Base-by-base conservation (phyloP, 2,888 invertebrate species). In the Dorcus hopei region DNA sequence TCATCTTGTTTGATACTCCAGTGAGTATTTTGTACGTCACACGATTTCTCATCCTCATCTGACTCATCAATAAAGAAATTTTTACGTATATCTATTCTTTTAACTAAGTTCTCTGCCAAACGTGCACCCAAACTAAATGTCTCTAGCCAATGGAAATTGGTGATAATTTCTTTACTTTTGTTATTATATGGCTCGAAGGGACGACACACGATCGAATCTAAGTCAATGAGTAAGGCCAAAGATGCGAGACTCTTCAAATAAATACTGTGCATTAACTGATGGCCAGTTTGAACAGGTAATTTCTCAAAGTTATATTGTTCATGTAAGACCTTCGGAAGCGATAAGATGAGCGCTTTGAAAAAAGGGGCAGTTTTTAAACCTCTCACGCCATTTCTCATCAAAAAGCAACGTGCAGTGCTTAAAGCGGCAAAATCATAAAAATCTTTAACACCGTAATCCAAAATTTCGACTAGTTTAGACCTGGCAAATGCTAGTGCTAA, bases 1-100 rank as follows among this genome's bases (percentile, higher is more conserved):
- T 81, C 80, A 68, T 87, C 86, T 69, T 83, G 82, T 62, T 80
- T 80, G 43, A 83, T 68, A 52, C 77, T 80, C 87, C 86, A 87
- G 23, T 74, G 73, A 23, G 72, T 72, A 65, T 83, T 83, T 63
- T 83, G 80, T 64, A 75, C 71, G 9, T 66, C 55, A 7, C 40
- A 55, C 48, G 49, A 52, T 7, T 33, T 51, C 33, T 53, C 61
- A 9, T 61, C 58, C 11, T 58, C 54, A 3, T 23, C 38, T 26
- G 39, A 43, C 14, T 61, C 63, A 16, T 63, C 61, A 48, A 61
- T 64, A 11, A 76, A 66, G 38, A 81, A 77, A 48, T 79, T 76
- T 1, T 72, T 67, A 0, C 83, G 81, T 49, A 85, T 74, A 38
- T 79, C 74, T 1, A 77, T 75, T 49, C 84, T 72, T 56, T 78